phyloP scores from a whole-genome alignment of 2,113 vertebrate genomes.

The Hemiprocne comata region DNA sequence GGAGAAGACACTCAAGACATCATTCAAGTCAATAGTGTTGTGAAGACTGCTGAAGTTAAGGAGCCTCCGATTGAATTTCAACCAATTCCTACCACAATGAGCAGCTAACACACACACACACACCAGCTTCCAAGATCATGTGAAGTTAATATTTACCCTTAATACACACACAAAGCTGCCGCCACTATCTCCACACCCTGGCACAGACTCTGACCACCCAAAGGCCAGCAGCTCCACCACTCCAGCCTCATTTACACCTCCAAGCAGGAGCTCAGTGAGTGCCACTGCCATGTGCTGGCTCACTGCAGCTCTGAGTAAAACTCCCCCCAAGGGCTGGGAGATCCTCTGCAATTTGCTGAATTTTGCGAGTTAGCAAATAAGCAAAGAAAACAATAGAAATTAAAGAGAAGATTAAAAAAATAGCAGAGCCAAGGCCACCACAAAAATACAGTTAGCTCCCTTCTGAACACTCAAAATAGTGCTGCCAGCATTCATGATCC shows the following conservation, averaged over 20 bases:
- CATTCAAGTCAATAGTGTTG: neutral
- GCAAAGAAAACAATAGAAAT: constrained; percentile 50
- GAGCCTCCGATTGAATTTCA: neutral
- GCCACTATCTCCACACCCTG: neutral
- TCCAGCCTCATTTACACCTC: neutral
- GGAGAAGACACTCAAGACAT: neutral
- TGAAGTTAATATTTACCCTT: neutral
- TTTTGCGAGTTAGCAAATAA: constrained; percentile 46
- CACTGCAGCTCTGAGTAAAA: neutral
- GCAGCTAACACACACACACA: neutral
- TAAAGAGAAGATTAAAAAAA: neutral
- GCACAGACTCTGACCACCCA: neutral
- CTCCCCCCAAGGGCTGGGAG: neutral
- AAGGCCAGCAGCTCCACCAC: neutral
- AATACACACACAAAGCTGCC: neutral
- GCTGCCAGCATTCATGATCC: neutral
- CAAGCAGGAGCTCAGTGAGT: neutral
- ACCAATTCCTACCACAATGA: neutral
- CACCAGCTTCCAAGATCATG: neutral
- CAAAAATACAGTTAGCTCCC: neutral
- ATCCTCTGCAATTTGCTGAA: neutral
- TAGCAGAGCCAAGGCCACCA: neutral
- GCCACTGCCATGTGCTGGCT: neutral
- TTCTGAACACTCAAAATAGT: rapidly evolving
- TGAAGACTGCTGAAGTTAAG: neutral